Base-by-base conservation (phyloP, 2,797 vertebrate genomes). In the Pyrrhura leucotis region DNA sequence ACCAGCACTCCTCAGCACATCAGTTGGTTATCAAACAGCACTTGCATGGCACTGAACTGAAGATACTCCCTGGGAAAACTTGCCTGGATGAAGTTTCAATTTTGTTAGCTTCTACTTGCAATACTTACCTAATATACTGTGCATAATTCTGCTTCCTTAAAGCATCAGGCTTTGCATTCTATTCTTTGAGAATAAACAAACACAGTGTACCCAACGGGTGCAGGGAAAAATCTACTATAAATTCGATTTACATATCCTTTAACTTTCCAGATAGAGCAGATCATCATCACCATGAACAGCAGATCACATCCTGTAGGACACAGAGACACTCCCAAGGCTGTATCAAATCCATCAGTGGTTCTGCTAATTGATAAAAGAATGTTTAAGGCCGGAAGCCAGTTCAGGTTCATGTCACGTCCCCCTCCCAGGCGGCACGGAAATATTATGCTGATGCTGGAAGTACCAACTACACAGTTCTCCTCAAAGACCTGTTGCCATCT, bases 401-500 rank as follows among this genome's bases (percentile, higher is more conserved):
- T 83, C 86, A 85, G 87, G 85, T 88, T 88, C 54, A 31, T 0
- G 2, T 68, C 83, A 91, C 22, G 0, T 44, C 37, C 53, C 53
- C 11, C 53, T 96, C 89, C 62, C 83, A 88, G 23, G 39, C 0
- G 1, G 73, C 69, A 68, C 71, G 16, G 45, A 90, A 86, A 84
- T 58, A 39, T 23, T 54, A 72, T 58, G 31, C 14, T 76, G 75
- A 62, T 63, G 77, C 28, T 88, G 39, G 63, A 82, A 94, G 69
- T 18, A 82, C 85, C 29, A 91, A 26, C 37, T 84, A 39, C 50
- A 48, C 1, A 0, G 22, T 17, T 93, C 59, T 90, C 88, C 80
- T 94, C 90, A 77, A 94, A 94, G 92, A 94, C 94, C 83, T 90
- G 86, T 79, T 92, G 86, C 91, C 91, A 92, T 93, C 94, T 95